phyloP scores from a whole-genome alignment of 2,888 invertebrate species.

The Drosophila parthenogenetica region DNA sequence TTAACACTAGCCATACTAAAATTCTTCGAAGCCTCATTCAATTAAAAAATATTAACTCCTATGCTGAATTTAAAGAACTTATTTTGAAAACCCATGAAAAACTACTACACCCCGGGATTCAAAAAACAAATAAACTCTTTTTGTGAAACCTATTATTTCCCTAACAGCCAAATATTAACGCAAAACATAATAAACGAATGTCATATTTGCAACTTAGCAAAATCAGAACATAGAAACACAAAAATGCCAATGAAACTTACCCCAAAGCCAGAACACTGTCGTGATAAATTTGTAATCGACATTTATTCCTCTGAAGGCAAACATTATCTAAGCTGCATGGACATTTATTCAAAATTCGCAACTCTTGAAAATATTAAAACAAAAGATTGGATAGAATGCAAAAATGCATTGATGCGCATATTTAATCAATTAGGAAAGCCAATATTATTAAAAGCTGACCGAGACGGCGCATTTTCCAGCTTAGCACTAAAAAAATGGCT shows the following conservation, averaged over 20 bases:
- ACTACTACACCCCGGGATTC: not conserved
- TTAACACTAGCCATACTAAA: not conserved
- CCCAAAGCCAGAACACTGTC: not conserved
- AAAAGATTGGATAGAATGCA: too few species aligned
- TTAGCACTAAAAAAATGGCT: too few species aligned
- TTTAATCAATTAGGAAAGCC: too few species aligned
- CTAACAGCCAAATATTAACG: conserved; percentile 1
- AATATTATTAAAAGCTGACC: too few species aligned
- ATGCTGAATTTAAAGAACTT: not conserved
- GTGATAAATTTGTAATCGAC: conserved; percentile 1
- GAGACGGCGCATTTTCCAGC: too few species aligned
- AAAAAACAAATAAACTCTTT: too few species aligned
- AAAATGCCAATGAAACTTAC: conserved; percentile 6
- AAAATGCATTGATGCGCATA: too few species aligned
- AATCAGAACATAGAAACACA: conserved; percentile 2
- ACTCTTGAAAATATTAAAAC: too few species aligned
- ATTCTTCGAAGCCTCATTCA: not conserved
- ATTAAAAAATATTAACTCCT: not conserved
- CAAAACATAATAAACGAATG: conserved; percentile 7
- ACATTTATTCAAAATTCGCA: not conserved
- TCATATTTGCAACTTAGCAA: not conserved
- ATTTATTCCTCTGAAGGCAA: conserved; percentile 7
- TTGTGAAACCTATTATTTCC: conserved; percentile 11
- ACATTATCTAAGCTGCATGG: not conserved
- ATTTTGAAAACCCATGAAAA: not conserved